Evolutionary conservation across 1,140 invertebrate species (phyloP).

Genomic region (Potamilus streckersoni): DNA sequence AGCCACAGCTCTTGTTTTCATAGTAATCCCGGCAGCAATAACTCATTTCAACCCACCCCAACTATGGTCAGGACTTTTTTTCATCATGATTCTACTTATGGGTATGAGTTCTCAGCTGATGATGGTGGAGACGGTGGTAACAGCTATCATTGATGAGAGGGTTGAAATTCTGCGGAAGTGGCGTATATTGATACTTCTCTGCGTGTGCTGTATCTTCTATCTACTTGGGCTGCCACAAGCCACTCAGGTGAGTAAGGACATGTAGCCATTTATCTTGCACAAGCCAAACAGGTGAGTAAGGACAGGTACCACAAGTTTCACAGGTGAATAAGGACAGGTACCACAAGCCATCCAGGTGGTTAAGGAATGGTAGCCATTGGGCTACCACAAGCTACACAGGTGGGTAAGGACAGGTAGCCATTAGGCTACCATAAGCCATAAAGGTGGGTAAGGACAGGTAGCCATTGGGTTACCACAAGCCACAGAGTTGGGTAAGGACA

Average conservation of each 20-base stretch:
- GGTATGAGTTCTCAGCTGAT: conserved; percentile 91
- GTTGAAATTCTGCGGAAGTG: conserved; percentile 66
- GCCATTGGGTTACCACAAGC: too few species aligned
- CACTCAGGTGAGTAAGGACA: conserved; percentile 47
- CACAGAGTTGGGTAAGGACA: too few species aligned
- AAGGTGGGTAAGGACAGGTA: too few species aligned
- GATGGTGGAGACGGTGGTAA: conserved; percentile 81
- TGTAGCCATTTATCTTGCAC: too few species aligned
- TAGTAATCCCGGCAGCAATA: conserved; percentile 97
- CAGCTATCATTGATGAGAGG: conserved; percentile 80
- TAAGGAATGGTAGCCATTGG: too few species aligned
- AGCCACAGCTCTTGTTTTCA: conserved; percentile 94
- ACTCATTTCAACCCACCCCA: conserved; percentile 92
- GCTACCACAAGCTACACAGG: too few species aligned
- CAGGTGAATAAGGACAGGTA: background rate
- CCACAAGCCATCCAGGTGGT: too few species aligned
- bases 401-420: background rate
- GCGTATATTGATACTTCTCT: conserved; percentile 47
- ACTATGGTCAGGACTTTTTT: conserved; percentile 97
- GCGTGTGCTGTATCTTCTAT: conserved; percentile 50
- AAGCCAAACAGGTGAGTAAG: too few species aligned
- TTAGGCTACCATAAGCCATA: too few species aligned
- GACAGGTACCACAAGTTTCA: too few species aligned
- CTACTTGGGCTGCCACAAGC: conserved; percentile 62
- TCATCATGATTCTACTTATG: conserved; percentile 95